Evolutionary conservation across 2,888 invertebrate species (phyloP).

Genomic region (Pristionchus mayeri): DNA sequence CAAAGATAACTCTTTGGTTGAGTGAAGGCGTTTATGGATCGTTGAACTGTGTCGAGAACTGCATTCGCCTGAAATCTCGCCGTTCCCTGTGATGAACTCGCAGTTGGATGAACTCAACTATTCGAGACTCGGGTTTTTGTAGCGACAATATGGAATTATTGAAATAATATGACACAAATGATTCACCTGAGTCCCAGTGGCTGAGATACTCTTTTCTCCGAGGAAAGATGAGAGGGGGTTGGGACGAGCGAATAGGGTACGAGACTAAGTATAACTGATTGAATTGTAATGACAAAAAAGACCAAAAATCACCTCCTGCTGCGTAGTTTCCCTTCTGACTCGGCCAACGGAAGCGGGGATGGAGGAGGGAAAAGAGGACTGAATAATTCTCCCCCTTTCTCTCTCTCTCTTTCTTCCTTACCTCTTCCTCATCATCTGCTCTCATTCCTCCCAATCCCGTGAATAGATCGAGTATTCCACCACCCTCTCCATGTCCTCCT

Average conservation of each 20-base stretch:
- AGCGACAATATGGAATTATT: no score
- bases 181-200: not conserved
- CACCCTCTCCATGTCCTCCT: slow-evolving; percentile 26
- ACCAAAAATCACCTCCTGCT: not conserved
- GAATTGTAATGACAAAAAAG: not conserved
- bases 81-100: not conserved
- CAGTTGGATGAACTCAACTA: no score
- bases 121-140: no score
- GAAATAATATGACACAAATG: not conserved
- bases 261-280: not conserved
- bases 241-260: not conserved
- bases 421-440: slow-evolving; percentile 21
- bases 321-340: not conserved
- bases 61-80: not conserved
- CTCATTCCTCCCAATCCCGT: slow-evolving; percentile 46
- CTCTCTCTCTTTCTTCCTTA: not conserved
- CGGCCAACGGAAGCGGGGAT: slow-evolving; percentile 3
- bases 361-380: not conserved
- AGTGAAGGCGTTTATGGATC: not conserved
- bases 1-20: slow-evolving; percentile 4
- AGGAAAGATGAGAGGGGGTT: not conserved
- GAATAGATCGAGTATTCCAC: slow-evolving; percentile 29
- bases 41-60: slow-evolving; percentile 18
- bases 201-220: not conserved
- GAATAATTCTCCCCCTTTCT: not conserved